Conservation (phyloP, 2,888 invertebrate genomes). For the Scelioninae gen. 1 region DNA sequence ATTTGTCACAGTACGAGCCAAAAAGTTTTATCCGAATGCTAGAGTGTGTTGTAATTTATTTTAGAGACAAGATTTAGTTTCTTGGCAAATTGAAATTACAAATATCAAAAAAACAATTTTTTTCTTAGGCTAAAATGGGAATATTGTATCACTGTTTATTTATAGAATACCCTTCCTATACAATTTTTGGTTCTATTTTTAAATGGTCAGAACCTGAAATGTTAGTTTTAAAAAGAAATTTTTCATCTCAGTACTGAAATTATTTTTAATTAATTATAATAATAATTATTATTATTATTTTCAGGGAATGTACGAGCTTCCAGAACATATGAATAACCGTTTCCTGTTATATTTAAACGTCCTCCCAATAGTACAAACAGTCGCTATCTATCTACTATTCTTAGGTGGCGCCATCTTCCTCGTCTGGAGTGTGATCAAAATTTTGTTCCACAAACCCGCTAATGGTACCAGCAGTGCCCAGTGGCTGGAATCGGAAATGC, state of each 20-base stretch:
- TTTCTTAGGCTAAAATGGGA: not conserved
- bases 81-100: no score
- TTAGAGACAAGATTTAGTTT: constrained; percentile 1
- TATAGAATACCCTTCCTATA: no score
- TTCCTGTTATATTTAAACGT: constrained; percentile 91
- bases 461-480: constrained; percentile 68
- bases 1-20: constrained; percentile 11
- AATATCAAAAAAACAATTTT: not conserved
- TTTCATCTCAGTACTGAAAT: no score
- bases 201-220: no score
- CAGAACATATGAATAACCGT: constrained; percentile 86
- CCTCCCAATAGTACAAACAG: constrained; percentile 87
- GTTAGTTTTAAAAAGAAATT: no score
- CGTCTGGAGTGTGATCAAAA: constrained; percentile 84
- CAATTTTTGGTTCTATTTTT: no score
- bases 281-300: constrained; percentile 54
- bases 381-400: constrained; percentile 86
- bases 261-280: no score
- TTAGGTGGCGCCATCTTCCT: constrained; percentile 85
- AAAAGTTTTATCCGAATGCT: constrained; percentile 8
- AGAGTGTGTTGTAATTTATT: constrained; percentile 2
- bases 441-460: constrained; percentile 77
- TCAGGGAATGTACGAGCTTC: constrained; percentile 90
- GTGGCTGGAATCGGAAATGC: constrained; percentile 79
- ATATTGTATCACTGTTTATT: no score